phyloP scores from a whole-genome alignment of 2,113 vertebrate genomes.

The Semicossyphus pulcher region DNA sequence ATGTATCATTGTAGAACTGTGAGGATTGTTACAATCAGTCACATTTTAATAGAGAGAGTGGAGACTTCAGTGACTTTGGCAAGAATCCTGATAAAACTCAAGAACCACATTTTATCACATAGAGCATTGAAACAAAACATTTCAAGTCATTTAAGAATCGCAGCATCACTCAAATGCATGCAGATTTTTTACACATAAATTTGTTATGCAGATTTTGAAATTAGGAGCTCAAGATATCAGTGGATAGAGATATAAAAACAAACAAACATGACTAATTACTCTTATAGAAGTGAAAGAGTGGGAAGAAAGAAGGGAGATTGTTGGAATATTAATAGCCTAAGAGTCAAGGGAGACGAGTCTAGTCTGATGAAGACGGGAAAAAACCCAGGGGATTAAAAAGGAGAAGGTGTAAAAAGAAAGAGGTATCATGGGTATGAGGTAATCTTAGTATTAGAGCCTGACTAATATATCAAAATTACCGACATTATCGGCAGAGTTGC shows the following conservation, averaged over 20 bases:
- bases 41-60: conserved; percentile 1
- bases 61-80: conserved; percentile 74
- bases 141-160: conserved; percentile 24
- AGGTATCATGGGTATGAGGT: conserved; percentile 19
- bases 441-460: conserved; percentile 65
- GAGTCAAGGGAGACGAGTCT: too few species aligned
- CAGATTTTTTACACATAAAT: conserved; percentile 2
- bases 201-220: background rate
- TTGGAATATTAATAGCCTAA: conserved; percentile 41
- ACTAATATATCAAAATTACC: background rate
- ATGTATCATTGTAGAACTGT: background rate
- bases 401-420: conserved; percentile 7
- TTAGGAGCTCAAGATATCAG: background rate
- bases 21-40: background rate
- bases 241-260: conserved; percentile 20
- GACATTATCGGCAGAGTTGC: background rate
- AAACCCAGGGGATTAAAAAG: conserved; percentile 72
- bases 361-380: too few species aligned
- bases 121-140: conserved; percentile 11
- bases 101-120: conserved; percentile 53
- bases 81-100: conserved; percentile 50
- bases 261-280: conserved; percentile 7
- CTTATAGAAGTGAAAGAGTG: background rate
- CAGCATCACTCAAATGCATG: conserved; percentile 16
- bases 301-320: background rate